Base-by-base conservation (phyloP, 35 echinoderm and acorn worm species). In the Nesometra sesokonis region DNA sequence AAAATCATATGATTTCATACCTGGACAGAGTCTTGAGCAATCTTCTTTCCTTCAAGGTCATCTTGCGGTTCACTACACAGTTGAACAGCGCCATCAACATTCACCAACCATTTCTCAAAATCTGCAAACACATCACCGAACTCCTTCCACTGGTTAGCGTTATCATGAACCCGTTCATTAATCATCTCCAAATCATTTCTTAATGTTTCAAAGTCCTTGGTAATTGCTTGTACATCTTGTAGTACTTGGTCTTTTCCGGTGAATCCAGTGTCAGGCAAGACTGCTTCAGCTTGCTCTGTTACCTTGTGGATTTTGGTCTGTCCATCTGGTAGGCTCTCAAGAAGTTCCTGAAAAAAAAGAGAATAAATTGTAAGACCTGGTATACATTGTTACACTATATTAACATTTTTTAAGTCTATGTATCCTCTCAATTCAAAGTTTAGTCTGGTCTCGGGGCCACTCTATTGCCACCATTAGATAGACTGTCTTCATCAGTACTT, bases 231-330 rank as follows among this genome's bases (percentile, higher is more conserved):
- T 27, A 93, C 57, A 76, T 89, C 84, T 83, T 89, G 76, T 0
- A 80, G 82, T 77, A 93, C 83, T 29, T 38, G 84, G 11, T 89
- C 82, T 37, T 81, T 84, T 27, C 91, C 91, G 17, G 82, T 79
- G 9, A 84, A 57, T 27, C 88, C 79, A 19, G 91, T 93, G 19
- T 89, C 78, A 11, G 91, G 91, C n/a, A 89, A 38, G 35, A 93
- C 88, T 15, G 77, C 35, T 34, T 86, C 87, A 35, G 82, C 82
- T 43, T 93, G 91, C 33, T 88, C 86, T 38, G 84, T 81, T 30
- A 80, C 32, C 8, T 78, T 35, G 27, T 90, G 43, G 11, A 89
- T 78, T n/a, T 90, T 84, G 32, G 84, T 15, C 40, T 93, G 88
- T 0, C 91, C 91, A 17, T 93, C 91, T 67, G 91, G 84, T 82